Conservation (phyloP, 2,888 invertebrate species). For the Rhopalosiphum nymphaeae region DNA sequence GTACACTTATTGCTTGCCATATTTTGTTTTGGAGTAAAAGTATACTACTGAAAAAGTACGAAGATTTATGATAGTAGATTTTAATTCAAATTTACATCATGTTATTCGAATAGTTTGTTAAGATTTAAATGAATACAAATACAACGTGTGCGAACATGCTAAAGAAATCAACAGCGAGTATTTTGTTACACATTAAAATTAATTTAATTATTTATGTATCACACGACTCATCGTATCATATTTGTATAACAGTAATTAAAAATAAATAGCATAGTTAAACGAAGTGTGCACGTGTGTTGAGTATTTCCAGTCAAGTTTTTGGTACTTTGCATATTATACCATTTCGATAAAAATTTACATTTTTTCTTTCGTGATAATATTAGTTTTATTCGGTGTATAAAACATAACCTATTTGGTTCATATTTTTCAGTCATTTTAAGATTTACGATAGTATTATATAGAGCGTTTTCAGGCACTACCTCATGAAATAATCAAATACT, state of each 20-base stretch:
- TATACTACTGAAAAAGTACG: no score
- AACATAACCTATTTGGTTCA: not conserved
- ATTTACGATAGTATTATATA: no score
- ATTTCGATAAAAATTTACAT: not conserved
- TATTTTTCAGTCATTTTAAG: no score
- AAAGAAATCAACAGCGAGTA: not conserved
- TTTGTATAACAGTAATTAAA: not conserved
- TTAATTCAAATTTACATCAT: not conserved
- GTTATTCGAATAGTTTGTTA: not conserved
- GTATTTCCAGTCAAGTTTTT: not conserved
- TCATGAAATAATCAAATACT: no score
- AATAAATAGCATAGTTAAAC: not conserved
- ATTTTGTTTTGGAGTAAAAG: no score
- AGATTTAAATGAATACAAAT: not conserved
- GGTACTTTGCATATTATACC: not conserved
- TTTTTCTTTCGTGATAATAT: not conserved
- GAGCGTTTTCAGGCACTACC: no score
- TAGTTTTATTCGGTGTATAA: not conserved
- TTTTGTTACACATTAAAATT: not conserved
- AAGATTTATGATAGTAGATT: not conserved
- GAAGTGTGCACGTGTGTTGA: not conserved
- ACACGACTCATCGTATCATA: not conserved
- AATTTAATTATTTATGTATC: not conserved
- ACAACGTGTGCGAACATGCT: not conserved
- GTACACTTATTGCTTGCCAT: no score